Percentiles rank a stretch among this genome's conserved stretches.
Evolutionary conservation across 2,113 vertebrate species (phyloP).

Genomic region (Colossoma macropomum): DNA sequence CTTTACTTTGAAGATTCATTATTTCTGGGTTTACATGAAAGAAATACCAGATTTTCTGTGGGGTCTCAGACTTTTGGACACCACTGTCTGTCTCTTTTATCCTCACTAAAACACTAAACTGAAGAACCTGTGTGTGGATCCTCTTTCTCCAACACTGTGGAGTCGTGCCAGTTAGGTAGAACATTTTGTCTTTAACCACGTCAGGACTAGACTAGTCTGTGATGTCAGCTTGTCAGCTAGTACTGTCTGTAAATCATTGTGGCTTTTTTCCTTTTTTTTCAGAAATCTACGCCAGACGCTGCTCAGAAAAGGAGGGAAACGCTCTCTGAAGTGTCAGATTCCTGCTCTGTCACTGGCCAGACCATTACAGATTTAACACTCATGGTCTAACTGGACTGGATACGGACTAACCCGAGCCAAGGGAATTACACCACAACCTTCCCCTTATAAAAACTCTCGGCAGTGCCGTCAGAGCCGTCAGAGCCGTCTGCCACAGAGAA

Average conservation of each 20-base stretch:
- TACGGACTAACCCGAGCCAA: background rate
- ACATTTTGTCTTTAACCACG: constrained; percentile 33
- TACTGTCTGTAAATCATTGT: constrained; percentile 37
- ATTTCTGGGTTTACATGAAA: no score
- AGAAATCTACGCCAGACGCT: constrained; percentile 17
- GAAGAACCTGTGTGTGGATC: background rate
- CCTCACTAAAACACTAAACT: background rate
- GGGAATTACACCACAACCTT: constrained; percentile 5
- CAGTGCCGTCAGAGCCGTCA: no score
- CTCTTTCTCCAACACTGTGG: background rate
- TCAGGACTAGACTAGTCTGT: background rate
- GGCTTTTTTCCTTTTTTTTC: background rate
- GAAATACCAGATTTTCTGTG: no score
- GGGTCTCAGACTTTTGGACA: no score
- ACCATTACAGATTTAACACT: constrained; percentile 51
- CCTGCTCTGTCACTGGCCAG: constrained; percentile 30
- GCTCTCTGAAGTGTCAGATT: constrained; percentile 17
- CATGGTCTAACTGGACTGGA: constrained; percentile 38
- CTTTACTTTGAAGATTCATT: no score
- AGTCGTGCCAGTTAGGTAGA: background rate
- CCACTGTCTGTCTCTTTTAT: no score
- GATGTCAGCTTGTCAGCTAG: constrained; percentile 34
- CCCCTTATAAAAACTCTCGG: constrained; percentile 38
- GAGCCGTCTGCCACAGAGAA: background rate
- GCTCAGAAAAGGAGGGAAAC: constrained; percentile 12